Evolutionary conservation across 2,113 vertebrate species (phyloP).

Genomic region (Datnioides undecimradiatus): DNA sequence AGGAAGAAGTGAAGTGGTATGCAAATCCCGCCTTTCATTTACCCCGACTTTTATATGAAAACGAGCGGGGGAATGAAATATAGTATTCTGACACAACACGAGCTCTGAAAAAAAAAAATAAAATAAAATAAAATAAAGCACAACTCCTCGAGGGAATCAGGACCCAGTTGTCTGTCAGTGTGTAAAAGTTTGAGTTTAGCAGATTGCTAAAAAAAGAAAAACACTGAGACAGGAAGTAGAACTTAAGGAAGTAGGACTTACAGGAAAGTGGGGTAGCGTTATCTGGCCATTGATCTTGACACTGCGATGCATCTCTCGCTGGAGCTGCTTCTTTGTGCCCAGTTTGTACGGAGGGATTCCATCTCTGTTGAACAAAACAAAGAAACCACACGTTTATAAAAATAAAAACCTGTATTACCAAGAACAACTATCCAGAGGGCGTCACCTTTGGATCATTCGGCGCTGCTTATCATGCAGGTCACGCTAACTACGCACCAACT

Average conservation of each 20-base stretch:
- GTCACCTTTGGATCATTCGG: not conserved
- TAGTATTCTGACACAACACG: slow-evolving; percentile 80
- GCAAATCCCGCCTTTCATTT: slow-evolving; percentile 80
- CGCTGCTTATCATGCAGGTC: not conserved
- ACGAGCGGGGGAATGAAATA: slow-evolving; percentile 70
- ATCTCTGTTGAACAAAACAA: slow-evolving; percentile 86
- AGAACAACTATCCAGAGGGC: not conserved
- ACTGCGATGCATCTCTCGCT: slow-evolving; percentile 95
- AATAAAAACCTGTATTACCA: not conserved
- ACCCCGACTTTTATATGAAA: slow-evolving; percentile 78
- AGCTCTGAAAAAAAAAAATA: slow-evolving; percentile 63
- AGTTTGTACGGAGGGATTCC: slow-evolving; percentile 94
- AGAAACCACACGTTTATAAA: not conserved
- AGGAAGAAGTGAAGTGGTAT: slow-evolving; percentile 61
- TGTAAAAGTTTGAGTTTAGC: slow-evolving; percentile 64
- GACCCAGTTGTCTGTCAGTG: slow-evolving; percentile 70
- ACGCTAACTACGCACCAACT: slow-evolving; percentile 17
- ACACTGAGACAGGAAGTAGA: slow-evolving; percentile 64
- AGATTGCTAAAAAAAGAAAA: slow-evolving; percentile 55
- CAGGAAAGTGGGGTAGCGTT: slow-evolving; percentile 96
- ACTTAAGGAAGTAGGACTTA: slow-evolving; percentile 87
- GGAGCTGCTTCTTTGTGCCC: slow-evolving; percentile 95
- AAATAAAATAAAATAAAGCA: slow-evolving; percentile 62
- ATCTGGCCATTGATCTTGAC: slow-evolving; percentile 97
- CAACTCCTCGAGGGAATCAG: slow-evolving; percentile 66